Conservation (phyloP, 2,797 vertebrate species). For the Meriones psammophilus region DNA sequence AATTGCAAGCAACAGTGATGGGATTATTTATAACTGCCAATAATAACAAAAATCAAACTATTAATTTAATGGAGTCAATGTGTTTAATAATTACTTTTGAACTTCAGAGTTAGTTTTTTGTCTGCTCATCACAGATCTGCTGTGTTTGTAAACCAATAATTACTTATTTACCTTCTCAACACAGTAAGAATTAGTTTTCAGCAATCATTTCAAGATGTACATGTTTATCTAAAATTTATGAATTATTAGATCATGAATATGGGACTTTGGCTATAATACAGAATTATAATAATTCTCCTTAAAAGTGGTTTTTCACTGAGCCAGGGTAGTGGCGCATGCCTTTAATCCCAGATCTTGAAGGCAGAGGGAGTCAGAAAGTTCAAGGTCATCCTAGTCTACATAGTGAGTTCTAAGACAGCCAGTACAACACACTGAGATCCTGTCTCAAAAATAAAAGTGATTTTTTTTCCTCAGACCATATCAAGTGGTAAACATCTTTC, state of each 20-base stretch:
- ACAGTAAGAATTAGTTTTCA: constrained; percentile 24
- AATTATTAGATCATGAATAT: constrained; percentile 34
- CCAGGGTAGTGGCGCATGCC: neutral
- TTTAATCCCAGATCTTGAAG: neutral
- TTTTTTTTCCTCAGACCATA: neutral
- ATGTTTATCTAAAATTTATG: constrained; percentile 51
- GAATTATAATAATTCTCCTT: neutral
- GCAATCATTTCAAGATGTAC: neutral
- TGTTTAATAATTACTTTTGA: constrained; percentile 37
- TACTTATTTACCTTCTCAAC: neutral
- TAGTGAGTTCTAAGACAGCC: neutral
- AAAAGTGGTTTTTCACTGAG: neutral
- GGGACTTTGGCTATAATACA: constrained; percentile 11
- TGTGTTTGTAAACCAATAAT: neutral
- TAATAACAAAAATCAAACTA: neutral
- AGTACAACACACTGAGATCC: neutral
- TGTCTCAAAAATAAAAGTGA: neutral
- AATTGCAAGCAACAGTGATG: neutral
- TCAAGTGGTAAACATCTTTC: neutral
- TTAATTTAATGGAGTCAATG: constrained; percentile 23
- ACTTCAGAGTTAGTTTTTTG: neutral
- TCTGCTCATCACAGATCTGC: constrained; percentile 5
- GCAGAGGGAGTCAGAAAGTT: neutral
- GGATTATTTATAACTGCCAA: neutral
- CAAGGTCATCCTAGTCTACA: neutral